Conservation (phyloP, 1,140 invertebrate genomes). For the Hyphantria cunea region DNA sequence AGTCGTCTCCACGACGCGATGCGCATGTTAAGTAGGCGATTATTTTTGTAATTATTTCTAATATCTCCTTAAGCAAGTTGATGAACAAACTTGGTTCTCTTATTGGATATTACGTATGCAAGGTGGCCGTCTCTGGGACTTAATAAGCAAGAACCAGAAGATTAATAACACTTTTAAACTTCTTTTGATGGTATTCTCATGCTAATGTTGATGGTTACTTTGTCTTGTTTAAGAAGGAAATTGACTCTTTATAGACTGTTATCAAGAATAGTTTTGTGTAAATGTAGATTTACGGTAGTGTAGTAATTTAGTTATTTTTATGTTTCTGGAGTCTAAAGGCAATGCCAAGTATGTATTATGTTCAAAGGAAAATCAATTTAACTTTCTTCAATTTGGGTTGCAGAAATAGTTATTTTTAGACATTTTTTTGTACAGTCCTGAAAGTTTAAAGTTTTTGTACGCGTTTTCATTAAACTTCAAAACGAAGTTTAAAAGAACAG, state of each 20-base stretch:
- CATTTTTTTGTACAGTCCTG: too few relatives aligned
- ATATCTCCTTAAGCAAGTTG: conserved; percentile 21
- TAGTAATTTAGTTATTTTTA: too few relatives aligned
- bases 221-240: background rate
- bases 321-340: too few relatives aligned
- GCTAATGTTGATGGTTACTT: conserved; percentile 10
- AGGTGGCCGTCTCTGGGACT: conserved; percentile 12
- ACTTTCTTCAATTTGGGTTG: too few relatives aligned
- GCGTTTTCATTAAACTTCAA: too few relatives aligned
- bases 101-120: conserved; percentile 27
- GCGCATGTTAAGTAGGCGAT: conserved; percentile 27
- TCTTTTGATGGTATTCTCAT: conserved; percentile 9
- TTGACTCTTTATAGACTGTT: background rate
- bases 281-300: too few relatives aligned
- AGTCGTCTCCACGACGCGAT: conserved; percentile 5
- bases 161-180: conserved; percentile 23
- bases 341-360: too few relatives aligned
- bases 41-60: conserved; percentile 39
- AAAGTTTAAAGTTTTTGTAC: too few relatives aligned
- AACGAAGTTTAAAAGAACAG: too few relatives aligned
- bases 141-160: conserved; percentile 20
- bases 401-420: too few relatives aligned
- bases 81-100: conserved; percentile 20
- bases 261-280: too few relatives aligned
- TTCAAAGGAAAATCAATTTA: too few relatives aligned